Evolutionary conservation across 2,888 invertebrate genomes (phyloP), one percentile per base, ranked within the genome.

Genomic region (Phalera bucephala): DNA sequence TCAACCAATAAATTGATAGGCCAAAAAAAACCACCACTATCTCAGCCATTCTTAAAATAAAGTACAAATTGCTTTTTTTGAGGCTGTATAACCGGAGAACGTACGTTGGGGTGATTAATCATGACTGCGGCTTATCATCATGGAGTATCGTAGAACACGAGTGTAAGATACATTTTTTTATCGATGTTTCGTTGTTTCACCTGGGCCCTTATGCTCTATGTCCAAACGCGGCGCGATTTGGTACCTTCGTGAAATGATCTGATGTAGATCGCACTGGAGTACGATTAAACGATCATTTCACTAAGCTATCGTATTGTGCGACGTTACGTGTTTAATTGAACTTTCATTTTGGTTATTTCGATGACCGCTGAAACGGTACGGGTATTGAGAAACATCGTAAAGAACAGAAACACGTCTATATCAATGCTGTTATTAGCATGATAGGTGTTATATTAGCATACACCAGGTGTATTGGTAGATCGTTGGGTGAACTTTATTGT

Each of bases 51-150:
- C 45, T 38, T 48, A 57, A 60, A 64, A 62, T 60, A 61, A 59
- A 59, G 58, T 63, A 74, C 73, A 74, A 73, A 74, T 73, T 65
- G 63, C 57, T 57, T 56, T 67, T 52, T 64, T 50, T 52, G 36
- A 51, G n/a, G 47, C 46, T 42, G 42, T 44, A 41, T 46, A 61
- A 57, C 56, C 45, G 37, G 52, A 50, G 57, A 61, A 57, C 52
- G 33, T 41, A 44, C 47, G 49, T 39, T 21, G 37, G n/a, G 44
- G 53, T 54, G 60, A 74, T 74, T 65, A 73, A 74, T 73, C 72
- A 73, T 64, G 42, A 37, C 45, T 30, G 33, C 20, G 39, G 46
- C 61, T 72, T 73, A 72, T 74, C 72, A 64, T 49, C 56, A 42
- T 31, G 36, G 46, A 39, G 52, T 66, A 73, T 72, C 72, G 44